These are phyloP conservation scores for Ecdyonurus torrentis DNA, from an alignment of 2,888 invertebrate species.

Conservation along the genomic window DNA sequence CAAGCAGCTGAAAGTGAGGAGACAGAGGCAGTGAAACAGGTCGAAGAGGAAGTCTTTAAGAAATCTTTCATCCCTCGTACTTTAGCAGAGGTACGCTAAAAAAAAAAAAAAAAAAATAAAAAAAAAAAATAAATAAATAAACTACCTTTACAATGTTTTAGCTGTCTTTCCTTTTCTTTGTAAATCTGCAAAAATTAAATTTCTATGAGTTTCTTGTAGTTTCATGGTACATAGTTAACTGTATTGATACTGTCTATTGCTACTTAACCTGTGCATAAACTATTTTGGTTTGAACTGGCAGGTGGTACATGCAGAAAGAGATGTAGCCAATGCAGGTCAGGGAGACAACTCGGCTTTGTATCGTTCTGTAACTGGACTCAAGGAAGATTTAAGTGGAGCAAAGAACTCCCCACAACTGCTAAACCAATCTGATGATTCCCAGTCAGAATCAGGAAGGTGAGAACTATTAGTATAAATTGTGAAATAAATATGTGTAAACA, in stretches of 20 bases:
- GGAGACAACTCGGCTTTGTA: constrained; percentile 24
- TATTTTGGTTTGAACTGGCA: constrained; percentile 20
- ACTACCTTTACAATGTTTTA: no score
- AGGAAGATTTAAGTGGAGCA: constrained; percentile 59
- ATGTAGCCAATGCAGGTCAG: constrained; percentile 65
- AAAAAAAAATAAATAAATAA: no score
- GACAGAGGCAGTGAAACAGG: constrained; percentile 52
- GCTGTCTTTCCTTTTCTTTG: no score
- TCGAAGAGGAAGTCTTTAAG: constrained; percentile 88
- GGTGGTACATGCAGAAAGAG: constrained; percentile 72
- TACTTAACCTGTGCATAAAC: constrained; percentile 8
- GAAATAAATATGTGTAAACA: no score
- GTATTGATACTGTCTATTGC: constrained; percentile 14
- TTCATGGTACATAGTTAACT: constrained; percentile 2
- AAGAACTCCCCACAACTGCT: constrained; percentile 46
- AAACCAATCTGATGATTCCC: constrained; percentile 13
- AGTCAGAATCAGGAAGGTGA: constrained; percentile 10
- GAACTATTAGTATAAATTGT: no score
- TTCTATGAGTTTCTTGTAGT: neutral
- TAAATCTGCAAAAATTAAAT: neutral
- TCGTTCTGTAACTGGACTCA: constrained; percentile 29
- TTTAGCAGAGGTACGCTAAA: constrained; percentile 61
- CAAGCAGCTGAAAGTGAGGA: constrained; percentile 41
- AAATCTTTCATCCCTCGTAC: constrained; percentile 85
- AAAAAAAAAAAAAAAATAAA: no score